phyloP scores from a whole-genome alignment of 2,888 invertebrate species.

The Drosophila fulvimacula region DNA sequence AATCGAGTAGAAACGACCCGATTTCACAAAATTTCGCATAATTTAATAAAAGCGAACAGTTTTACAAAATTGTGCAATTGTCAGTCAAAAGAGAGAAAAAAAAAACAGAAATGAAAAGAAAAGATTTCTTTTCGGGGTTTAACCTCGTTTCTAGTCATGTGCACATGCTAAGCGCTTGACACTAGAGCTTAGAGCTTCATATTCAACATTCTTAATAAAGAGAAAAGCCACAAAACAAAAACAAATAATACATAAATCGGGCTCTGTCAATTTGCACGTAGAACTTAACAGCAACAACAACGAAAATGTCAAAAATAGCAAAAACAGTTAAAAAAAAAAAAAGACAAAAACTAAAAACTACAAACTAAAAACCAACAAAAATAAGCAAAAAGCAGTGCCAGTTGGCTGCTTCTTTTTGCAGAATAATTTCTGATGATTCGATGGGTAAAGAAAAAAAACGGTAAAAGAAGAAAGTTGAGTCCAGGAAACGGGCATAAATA shows the following conservation, averaged over 20 bases:
- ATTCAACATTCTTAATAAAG: conserved; percentile 31
- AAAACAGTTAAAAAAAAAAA: conserved; percentile 5
- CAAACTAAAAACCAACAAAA: neutral
- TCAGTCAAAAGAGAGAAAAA: conserved; percentile 29
- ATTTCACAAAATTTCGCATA: conserved; percentile 17
- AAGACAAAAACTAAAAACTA: conserved; percentile 23
- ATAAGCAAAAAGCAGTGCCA: conserved; percentile 6
- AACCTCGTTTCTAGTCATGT: conserved; percentile 63
- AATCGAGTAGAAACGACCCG: conserved; percentile 22
- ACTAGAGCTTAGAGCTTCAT: conserved; percentile 6
- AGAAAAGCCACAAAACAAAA: conserved; percentile 28
- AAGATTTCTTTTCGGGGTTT: conserved; percentile 35
- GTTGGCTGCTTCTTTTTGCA: conserved; percentile 29
- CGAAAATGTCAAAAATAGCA: conserved; percentile 18
- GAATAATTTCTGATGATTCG: conserved; percentile 59
- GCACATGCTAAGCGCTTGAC: conserved; percentile 45
- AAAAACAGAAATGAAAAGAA: conserved; percentile 1
- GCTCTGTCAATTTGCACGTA: conserved; percentile 71
- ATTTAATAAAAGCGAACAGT: conserved; percentile 61
- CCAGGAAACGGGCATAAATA: conserved; percentile 58
- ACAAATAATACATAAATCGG: conserved; percentile 38
- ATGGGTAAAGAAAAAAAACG: conserved; percentile 46
- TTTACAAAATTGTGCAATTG: conserved; percentile 55
- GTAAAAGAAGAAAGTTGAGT: conserved; percentile 55
- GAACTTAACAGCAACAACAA: conserved; percentile 26